These are phyloP conservation scores for Drosophila pachea DNA, from an alignment of 1,140 invertebrate genomes.

Conservation along the genomic window DNA sequence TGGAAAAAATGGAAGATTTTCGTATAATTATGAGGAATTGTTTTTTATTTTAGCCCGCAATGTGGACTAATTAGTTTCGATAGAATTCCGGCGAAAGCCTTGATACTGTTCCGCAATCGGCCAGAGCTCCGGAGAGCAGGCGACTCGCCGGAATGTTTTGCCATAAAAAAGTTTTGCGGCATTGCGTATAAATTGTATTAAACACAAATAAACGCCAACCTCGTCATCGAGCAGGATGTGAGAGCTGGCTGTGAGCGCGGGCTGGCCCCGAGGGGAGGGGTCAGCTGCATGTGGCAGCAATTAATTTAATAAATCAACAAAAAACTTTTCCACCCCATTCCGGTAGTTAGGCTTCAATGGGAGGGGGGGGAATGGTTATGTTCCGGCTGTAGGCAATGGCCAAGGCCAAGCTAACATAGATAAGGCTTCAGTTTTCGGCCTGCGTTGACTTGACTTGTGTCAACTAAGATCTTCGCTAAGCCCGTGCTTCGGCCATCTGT, in stretches of 20 bases:
- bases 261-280: neutral
- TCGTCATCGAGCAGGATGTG: conserved; percentile 8
- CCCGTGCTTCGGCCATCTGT: conserved; percentile 72
- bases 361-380: neutral
- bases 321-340: conserved; percentile 56
- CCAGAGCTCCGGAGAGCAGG: no score
- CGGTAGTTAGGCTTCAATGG: conserved; percentile 1
- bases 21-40: no score
- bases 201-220: conserved; percentile 68
- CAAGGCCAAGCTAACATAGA: neutral
- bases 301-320: conserved; percentile 77
- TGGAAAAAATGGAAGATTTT: no score
- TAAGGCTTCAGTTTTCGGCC: conserved; percentile 36
- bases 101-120: no score
- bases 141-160: conserved; percentile 31
- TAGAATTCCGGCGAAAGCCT: neutral
- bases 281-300: conserved; percentile 62
- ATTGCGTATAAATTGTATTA: conserved; percentile 69
- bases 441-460: conserved; percentile 48
- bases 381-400: neutral
- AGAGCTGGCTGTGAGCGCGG: neutral
- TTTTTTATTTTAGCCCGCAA: no score
- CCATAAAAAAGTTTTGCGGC: conserved; percentile 50
- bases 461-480: conserved; percentile 70
- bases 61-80: no score